Percentiles rank a stretch among this genome's conserved stretches.
phyloP scores from a whole-genome alignment of 1,140 invertebrate species.

The Aricia agestis region DNA sequence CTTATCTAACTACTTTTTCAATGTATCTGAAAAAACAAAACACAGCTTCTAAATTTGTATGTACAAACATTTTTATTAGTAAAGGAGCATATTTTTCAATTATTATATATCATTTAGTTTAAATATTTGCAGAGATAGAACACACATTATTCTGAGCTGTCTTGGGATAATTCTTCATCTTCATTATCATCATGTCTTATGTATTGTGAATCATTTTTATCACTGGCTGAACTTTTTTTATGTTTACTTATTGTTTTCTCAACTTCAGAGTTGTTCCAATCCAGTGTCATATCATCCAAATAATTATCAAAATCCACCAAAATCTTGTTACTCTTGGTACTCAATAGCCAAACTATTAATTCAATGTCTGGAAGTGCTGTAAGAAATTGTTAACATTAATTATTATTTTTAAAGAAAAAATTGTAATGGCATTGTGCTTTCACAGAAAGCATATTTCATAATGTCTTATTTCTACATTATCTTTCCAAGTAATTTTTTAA shows the following conservation, averaged over 20 bases:
- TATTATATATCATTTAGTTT: too few relatives aligned
- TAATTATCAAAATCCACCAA: conserved; percentile 95
- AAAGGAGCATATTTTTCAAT: too few relatives aligned
- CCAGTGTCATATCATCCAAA: conserved; percentile 87
- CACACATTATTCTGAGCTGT: not conserved
- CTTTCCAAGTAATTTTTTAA: too few relatives aligned
- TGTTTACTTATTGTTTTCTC: conserved; percentile 43
- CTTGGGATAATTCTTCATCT: not conserved
- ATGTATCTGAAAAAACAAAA: too few relatives aligned
- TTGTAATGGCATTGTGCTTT: too few relatives aligned
- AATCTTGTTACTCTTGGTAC: conserved; percentile 81
- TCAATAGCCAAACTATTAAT: conserved; percentile 78
- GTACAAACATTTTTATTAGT: too few relatives aligned
- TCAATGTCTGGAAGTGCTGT: not conserved
- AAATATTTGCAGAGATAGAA: not conserved
- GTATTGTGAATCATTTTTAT: not conserved
- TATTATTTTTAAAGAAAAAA: too few relatives aligned
- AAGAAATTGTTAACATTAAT: not conserved
- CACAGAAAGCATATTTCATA: too few relatives aligned
- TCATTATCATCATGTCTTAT: not conserved
- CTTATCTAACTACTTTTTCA: too few relatives aligned
- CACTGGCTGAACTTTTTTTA: not conserved
- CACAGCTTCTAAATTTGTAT: too few relatives aligned
- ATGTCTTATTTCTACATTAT: too few relatives aligned
- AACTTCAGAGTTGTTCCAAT: conserved; percentile 87